A percentile compares a stretch with the other conserved stretches of the same genome.
Evolutionary conservation across 2,113 vertebrate species (phyloP).

Genomic region (Galemys pyrenaicus): DNA sequence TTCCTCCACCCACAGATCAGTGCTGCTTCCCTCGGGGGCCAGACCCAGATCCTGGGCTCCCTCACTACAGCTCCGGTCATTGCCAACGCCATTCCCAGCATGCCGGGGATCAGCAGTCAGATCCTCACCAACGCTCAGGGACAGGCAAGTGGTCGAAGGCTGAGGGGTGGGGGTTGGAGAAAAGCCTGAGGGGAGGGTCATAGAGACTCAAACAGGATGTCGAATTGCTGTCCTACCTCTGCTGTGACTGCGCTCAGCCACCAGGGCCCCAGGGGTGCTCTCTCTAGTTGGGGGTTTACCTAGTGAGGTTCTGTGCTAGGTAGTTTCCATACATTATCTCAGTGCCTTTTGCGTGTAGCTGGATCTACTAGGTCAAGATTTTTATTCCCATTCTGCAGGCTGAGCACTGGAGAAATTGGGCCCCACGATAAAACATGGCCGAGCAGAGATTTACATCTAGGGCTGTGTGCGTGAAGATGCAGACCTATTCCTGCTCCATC

Average conservation of each 20-base stretch:
- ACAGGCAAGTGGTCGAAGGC: slow-evolving; percentile 87
- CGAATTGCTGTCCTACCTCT: not conserved
- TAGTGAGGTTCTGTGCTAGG: not conserved
- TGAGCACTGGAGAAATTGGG: not conserved
- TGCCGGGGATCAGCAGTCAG: slow-evolving; percentile 93
- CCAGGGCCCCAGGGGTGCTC: not conserved
- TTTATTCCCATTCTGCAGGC: not conserved
- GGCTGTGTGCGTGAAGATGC: not conserved
- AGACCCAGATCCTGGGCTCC: slow-evolving; percentile 94
- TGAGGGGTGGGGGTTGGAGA: not conserved
- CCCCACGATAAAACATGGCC: not conserved
- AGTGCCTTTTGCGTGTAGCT: not conserved
- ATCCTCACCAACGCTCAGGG: slow-evolving; percentile 96
- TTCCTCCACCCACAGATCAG: slow-evolving; percentile 88
- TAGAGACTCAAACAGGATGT: not conserved
- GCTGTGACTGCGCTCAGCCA: not conserved
- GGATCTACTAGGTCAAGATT: not conserved
- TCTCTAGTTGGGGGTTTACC: not conserved
- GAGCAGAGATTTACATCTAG: not conserved
- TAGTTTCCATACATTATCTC: not conserved
- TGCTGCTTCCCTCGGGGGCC: slow-evolving; percentile 92
- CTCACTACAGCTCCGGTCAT: slow-evolving; percentile 93
- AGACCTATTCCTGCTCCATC: not conserved
- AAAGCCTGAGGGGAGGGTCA: not conserved
- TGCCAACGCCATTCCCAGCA: slow-evolving; percentile 90